phyloP scores from a whole-genome alignment of 2,113 vertebrate species.

The Grammatotria lemairii region DNA sequence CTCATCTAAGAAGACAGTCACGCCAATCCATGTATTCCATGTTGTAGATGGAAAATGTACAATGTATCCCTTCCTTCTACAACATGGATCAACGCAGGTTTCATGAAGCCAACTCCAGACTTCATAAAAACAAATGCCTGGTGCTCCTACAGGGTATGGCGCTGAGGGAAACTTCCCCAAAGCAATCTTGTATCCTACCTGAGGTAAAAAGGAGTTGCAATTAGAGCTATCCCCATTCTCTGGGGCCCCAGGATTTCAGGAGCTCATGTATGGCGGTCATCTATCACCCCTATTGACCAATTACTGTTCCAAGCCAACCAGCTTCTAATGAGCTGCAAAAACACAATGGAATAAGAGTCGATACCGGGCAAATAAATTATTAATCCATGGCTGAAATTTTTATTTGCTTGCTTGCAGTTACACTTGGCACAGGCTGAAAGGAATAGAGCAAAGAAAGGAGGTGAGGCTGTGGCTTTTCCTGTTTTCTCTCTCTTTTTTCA shows the following conservation, averaged over 20 bases:
- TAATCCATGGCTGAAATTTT: conserved; percentile 55
- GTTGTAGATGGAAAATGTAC: neutral
- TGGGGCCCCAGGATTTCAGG: neutral
- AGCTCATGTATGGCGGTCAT: conserved; percentile 38
- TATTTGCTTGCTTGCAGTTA: conserved; percentile 52
- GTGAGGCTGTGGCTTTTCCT: conserved; percentile 14
- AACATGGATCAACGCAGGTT: neutral
- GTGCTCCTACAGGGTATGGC: neutral
- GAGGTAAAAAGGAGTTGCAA: neutral
- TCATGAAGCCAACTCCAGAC: neutral
- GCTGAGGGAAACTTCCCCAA: neutral
- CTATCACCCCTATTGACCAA: conserved; percentile 60
- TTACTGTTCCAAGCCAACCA: conserved; percentile 40
- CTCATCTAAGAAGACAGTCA: neutral
- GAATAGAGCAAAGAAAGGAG: neutral
- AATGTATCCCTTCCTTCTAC: neutral
- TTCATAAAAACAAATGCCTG: neutral
- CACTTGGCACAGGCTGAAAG: conserved; percentile 23
- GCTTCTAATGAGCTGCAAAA: conserved; percentile 56
- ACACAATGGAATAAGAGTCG: conserved; percentile 58
- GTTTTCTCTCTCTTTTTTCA: neutral
- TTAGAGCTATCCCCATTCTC: neutral
- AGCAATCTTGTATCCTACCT: conserved; percentile 1
- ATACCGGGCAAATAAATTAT: conserved; percentile 62
- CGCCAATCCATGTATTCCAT: neutral